Percentiles rank a stretch among this genome's conserved stretches.
Evolutionary conservation across 2,888 invertebrate genomes (phyloP).

Genomic region (Schizaphis graminum): DNA sequence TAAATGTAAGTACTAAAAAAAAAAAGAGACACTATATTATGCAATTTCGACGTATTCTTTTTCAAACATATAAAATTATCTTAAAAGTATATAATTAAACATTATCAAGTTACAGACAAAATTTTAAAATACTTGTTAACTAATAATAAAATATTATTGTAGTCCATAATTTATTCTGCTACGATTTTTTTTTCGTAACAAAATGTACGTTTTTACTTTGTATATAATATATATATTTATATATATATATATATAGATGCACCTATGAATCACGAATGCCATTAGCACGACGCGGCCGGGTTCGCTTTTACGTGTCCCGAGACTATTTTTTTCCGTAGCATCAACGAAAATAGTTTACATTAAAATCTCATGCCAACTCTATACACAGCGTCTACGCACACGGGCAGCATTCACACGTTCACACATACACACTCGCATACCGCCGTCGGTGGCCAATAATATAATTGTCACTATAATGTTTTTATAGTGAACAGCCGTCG

Average conservation of each 20-base stretch:
- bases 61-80: too few species aligned
- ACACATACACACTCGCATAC: not conserved
- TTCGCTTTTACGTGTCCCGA: not conserved
- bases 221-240: not conserved
- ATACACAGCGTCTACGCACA: not conserved
- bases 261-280: not conserved
- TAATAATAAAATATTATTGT: too few species aligned
- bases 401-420: not conserved
- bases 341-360: slow-evolving; percentile 52
- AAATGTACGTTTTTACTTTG: not conserved
- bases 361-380: slow-evolving; percentile 55
- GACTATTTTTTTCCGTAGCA: not conserved
- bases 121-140: too few species aligned
- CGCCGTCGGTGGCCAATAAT: slow-evolving; percentile 16
- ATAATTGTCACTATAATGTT: slow-evolving; percentile 38
- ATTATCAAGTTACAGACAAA: too few species aligned
- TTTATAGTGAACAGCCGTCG: not conserved
- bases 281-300: not conserved
- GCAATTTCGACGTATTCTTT: too few species aligned
- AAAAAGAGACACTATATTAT: too few species aligned
- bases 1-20: too few species aligned
- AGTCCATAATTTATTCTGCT: too few species aligned
- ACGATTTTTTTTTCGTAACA: not conserved
- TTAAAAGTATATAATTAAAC: too few species aligned
- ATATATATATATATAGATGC: not conserved